Evolutionary conservation across 2,797 vertebrate species (phyloP).

Genomic region (Manis javanica): DNA sequence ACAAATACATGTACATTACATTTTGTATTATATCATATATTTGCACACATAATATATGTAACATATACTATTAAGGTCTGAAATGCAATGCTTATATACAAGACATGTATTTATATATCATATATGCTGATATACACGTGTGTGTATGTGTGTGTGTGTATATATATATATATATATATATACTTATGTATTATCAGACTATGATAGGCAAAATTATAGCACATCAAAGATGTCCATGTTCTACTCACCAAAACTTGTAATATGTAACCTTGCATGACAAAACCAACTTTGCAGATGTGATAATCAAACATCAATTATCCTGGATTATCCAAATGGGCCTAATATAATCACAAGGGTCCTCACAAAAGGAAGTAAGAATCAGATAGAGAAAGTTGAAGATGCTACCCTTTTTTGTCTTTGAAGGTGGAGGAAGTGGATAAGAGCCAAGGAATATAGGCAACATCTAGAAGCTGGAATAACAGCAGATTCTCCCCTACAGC

Average conservation of each 20-base stretch:
- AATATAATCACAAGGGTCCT: not conserved
- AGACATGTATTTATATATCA: not conserved
- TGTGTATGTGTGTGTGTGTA: too few relatives aligned
- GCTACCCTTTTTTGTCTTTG: not conserved
- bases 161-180: not conserved
- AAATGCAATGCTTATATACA: not conserved
- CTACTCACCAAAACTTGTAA: not conserved
- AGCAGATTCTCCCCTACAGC: not conserved
- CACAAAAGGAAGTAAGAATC: not conserved
- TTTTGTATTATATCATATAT: not conserved
- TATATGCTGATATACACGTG: not conserved
- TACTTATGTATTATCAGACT: not conserved
- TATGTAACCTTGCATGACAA: not conserved
- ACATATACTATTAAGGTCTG: not conserved
- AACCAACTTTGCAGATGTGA: not conserved
- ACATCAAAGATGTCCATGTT: not conserved
- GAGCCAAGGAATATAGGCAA: not conserved
- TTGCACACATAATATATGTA: not conserved
- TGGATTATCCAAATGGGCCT: not conserved
- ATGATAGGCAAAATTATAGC: not conserved
- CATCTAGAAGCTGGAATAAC: not conserved
- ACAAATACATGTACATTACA: not conserved
- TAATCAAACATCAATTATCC: not conserved
- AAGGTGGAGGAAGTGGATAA: not conserved
- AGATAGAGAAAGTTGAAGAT: not conserved